phyloP scores from a whole-genome alignment of 1,140 invertebrate genomes.

The Leptinotarsa lineolata region DNA sequence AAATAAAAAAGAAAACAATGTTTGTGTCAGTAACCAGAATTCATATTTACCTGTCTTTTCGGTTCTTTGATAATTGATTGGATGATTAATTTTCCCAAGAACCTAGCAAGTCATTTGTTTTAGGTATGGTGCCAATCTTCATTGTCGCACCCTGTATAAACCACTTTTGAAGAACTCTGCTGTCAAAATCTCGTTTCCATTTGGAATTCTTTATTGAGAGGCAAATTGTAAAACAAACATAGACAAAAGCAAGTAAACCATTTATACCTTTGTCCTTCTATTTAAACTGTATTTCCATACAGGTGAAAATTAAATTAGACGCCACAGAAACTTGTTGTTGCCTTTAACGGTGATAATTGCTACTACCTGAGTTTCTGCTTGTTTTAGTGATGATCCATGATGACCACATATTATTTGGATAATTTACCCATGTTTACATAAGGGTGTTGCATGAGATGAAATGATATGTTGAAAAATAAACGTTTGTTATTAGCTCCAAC shows the following conservation, averaged over 20 bases:
- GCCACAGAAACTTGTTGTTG: slow-evolving; percentile 31
- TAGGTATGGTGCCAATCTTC: too few species aligned
- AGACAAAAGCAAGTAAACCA: slow-evolving; percentile 21
- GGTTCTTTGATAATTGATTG: too few species aligned
- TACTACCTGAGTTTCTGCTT: slow-evolving; percentile 30
- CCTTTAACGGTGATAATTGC: slow-evolving; percentile 33
- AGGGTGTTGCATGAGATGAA: background rate
- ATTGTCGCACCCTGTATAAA: too few species aligned
- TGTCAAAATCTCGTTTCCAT: slow-evolving; percentile 6
- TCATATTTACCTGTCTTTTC: too few species aligned
- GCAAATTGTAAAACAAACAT: slow-evolving; percentile 12
- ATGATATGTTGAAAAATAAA: too few species aligned
- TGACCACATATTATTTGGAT: slow-evolving; percentile 20
- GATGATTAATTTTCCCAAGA: too few species aligned
- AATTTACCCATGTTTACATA: background rate
- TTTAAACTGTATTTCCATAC: slow-evolving; percentile 9
- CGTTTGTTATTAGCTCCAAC: too few species aligned
- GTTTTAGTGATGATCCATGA: slow-evolving; percentile 32
- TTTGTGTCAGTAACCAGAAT: too few species aligned
- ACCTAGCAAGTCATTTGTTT: too few species aligned
- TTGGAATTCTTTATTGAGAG: background rate
- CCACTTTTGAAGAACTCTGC: background rate
- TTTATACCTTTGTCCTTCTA: slow-evolving; percentile 10
- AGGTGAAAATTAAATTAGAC: slow-evolving; percentile 35
- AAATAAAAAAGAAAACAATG: too few species aligned